A percentile compares a stretch with the other conserved stretches of the same genome.
These are phyloP conservation scores for Zonitis immaculata DNA, from an alignment of 2,888 invertebrate species.

Conservation along the genomic window DNA sequence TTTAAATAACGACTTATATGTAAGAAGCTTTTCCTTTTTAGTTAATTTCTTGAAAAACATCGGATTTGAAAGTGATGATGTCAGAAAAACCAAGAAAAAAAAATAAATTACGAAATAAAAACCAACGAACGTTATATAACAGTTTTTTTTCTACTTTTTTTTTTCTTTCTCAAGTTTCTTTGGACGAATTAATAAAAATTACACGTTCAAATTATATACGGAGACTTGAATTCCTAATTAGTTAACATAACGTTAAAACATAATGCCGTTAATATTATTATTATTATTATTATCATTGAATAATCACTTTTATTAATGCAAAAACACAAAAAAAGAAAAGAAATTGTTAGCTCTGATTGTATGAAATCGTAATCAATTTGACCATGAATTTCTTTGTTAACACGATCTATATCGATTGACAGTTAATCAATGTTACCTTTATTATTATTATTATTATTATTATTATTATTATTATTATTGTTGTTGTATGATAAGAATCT, in stretches of 20 bases:
- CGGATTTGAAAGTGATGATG: no score
- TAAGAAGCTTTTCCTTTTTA: not conserved
- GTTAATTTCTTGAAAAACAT: no score
- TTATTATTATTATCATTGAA: no score
- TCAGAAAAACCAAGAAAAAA: no score
- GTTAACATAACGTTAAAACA: not conserved
- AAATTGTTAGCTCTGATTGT: no score
- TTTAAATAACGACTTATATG: not conserved
- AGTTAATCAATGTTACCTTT: constrained; percentile 11
- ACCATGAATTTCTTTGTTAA: constrained; percentile 6
- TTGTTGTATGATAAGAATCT: not conserved
- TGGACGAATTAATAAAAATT: not conserved
- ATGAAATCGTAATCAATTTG: not conserved
- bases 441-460: no score
- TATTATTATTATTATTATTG: no score
- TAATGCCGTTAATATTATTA: not conserved
- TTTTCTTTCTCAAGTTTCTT: not conserved
- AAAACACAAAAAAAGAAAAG: no score
- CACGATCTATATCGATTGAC: constrained; percentile 8
- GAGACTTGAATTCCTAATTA: not conserved
- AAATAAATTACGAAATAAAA: no score
- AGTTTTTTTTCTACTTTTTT: no score
- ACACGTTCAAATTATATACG: not conserved
- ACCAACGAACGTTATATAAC: not conserved
- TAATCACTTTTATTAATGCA: no score